Conservation (phyloP, 92 coral and sea anemone species). For the Palythoa caribaeorum region DNA sequence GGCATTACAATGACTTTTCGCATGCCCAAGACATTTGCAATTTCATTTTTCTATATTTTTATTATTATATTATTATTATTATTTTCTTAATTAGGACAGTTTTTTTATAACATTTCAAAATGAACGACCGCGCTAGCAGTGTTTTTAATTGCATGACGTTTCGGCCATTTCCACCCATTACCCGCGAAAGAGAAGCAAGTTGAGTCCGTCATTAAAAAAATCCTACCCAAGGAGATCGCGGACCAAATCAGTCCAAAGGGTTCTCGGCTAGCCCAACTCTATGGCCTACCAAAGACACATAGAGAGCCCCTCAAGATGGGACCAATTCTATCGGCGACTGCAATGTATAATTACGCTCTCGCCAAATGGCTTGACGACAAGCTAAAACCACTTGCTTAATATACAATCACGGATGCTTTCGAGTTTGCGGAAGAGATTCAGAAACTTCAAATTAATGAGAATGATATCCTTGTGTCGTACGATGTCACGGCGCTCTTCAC, state of each 20-base stretch:
- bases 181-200: slow-evolving; percentile 54
- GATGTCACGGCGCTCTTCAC: too few relatives aligned
- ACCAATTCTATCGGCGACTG: slow-evolving; percentile 50
- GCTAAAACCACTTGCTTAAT: not conserved
- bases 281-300: slow-evolving; percentile 52
- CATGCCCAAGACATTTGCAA: too few relatives aligned
- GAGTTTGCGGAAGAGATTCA: not conserved
- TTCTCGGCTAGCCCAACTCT: slow-evolving; percentile 42
- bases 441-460: not conserved
- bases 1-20: too few relatives aligned
- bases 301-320: slow-evolving; percentile 24
- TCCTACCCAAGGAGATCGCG: slow-evolving; percentile 53
- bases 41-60: too few relatives aligned
- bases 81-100: too few relatives aligned
- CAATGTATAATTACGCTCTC: slow-evolving; percentile 22
- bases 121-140: too few relatives aligned
- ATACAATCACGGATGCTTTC: not conserved
- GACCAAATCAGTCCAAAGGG: slow-evolving; percentile 41
- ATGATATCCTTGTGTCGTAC: slow-evolving; percentile 1
- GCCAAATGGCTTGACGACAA: too few relatives aligned
- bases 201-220: slow-evolving; percentile 19
- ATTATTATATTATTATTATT: too few relatives aligned
- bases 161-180: slow-evolving; percentile 64
- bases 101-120: too few relatives aligned
- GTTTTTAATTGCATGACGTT: too few relatives aligned